Conservation (phyloP, 2,113 vertebrate species). For the Aptenodytes forsteri region DNA sequence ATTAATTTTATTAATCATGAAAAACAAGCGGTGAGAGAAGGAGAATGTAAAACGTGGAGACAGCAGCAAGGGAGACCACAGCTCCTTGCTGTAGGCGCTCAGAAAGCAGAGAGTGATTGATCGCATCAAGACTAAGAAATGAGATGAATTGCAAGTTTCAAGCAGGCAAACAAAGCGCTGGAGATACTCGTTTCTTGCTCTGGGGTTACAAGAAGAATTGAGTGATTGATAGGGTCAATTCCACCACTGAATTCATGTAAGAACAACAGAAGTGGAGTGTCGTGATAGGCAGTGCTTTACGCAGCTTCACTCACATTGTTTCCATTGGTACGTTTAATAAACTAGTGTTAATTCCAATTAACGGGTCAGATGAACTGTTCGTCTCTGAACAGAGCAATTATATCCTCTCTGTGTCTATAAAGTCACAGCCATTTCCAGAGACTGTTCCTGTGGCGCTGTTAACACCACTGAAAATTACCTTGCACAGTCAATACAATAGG, state of each 20-base stretch:
- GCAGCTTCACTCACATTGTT: not conserved
- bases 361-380: not conserved
- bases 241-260: not conserved
- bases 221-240: not conserved
- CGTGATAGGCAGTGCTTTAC: not conserved
- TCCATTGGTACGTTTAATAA: not conserved
- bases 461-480: not conserved
- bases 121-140: not conserved
- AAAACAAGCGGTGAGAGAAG: not conserved
- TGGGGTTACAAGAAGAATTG: not conserved
- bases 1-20: not conserved
- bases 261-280: not conserved
- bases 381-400: fast-evolving
- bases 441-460: not conserved
- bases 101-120: not conserved
- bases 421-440: not conserved
- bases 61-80: not conserved
- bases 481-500: not conserved
- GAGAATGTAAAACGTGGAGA: not conserved
- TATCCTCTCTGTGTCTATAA: not conserved
- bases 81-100: not conserved
- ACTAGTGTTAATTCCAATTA: not conserved
- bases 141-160: not conserved
- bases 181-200: not conserved
- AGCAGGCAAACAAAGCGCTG: not conserved